phyloP scores from a whole-genome alignment of 2,888 invertebrate genomes.

The Orthonevra nobilis region DNA sequence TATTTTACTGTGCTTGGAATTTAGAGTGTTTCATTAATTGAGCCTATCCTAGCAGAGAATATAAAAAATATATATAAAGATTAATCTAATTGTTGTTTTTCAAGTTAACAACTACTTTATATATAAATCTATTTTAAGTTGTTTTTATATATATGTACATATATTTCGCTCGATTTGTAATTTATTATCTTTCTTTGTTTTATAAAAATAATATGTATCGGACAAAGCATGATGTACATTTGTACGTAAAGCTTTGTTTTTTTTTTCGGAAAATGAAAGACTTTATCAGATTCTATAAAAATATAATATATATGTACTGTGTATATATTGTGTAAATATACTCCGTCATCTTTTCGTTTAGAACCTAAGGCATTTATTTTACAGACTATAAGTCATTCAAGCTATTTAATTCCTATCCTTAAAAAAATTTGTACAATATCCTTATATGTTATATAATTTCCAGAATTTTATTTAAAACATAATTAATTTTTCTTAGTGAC shows the following conservation, averaged over 20 bases:
- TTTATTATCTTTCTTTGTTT: no score
- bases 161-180: neutral
- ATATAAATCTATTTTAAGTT: neutral
- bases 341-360: conserved; percentile 10
- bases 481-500: neutral
- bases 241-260: neutral
- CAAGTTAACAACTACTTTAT: neutral
- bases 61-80: conserved; percentile 11
- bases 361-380: conserved; percentile 52
- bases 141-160: neutral
- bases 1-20: neutral
- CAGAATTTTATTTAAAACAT: neutral
- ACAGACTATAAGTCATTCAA: conserved; percentile 39
- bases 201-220: neutral
- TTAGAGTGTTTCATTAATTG: neutral
- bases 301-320: conserved; percentile 35
- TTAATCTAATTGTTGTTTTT: conserved; percentile 1
- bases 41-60: neutral
- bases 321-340: conserved; percentile 45
- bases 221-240: neutral
- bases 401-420: neutral
- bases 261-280: neutral
- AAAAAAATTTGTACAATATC: conserved; percentile 50
- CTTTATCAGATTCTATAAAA: conserved; percentile 27
- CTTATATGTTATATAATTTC: neutral